phyloP scores from a whole-genome alignment of 2,888 invertebrate species.

The Erebia epiphron region DNA sequence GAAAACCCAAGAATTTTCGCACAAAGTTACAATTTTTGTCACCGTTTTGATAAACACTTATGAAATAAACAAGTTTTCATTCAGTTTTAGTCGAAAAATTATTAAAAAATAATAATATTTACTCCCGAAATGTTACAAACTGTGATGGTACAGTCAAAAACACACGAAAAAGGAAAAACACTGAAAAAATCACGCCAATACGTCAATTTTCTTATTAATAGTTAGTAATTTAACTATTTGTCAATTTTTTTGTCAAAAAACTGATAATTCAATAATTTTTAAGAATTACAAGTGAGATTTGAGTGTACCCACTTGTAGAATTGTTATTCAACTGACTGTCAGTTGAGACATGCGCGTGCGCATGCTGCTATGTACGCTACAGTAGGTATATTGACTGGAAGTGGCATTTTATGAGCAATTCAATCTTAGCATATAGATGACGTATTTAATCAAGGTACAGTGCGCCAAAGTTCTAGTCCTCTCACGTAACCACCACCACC shows the following conservation, averaged over 20 bases:
- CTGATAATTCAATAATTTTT: constrained; percentile 13
- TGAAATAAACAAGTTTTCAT: neutral
- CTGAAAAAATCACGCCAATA: neutral
- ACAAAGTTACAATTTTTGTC: neutral
- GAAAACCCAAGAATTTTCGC: neutral
- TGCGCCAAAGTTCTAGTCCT: neutral
- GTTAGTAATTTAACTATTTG: neutral
- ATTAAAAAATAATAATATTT: neutral
- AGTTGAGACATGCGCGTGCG: constrained; percentile 34
- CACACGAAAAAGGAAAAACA: neutral
- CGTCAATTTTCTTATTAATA: neutral
- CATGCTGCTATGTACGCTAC: constrained; percentile 20
- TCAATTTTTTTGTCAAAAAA: neutral
- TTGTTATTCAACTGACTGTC: constrained; percentile 44
- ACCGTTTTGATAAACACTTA: neutral
- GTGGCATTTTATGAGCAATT: constrained; percentile 18
- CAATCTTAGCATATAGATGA: neutral
- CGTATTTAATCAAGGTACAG: neutral
- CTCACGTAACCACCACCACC: neutral
- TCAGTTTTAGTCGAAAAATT: neutral
- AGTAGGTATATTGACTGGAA: constrained; percentile 39
- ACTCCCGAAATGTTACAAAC: neutral
- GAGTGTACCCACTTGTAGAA: constrained; percentile 42
- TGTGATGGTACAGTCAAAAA: neutral
- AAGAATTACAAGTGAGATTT: constrained; percentile 15